Conservation (phyloP, 2,113 vertebrate genomes). For the Aviceda subcristata region DNA sequence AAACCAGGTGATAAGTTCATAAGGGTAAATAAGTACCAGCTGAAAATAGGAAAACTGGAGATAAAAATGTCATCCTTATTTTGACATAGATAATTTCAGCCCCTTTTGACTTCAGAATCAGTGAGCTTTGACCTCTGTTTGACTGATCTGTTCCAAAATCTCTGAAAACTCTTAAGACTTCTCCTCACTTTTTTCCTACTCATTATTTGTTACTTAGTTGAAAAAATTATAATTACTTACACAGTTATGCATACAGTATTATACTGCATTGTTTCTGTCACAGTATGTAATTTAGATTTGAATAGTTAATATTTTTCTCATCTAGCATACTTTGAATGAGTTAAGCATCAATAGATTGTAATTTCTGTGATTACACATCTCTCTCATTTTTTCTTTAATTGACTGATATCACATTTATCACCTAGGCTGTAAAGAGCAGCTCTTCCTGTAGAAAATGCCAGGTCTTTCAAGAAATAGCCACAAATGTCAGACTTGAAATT, state of each 20-base stretch:
- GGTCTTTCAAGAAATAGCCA: neutral
- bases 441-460: slow-evolving; percentile 21
- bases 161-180: neutral
- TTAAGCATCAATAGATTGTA: neutral
- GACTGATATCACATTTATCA: neutral
- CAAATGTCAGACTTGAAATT: slow-evolving; percentile 35
- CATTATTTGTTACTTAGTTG: neutral
- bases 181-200: neutral
- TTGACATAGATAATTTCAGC: neutral
- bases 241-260: neutral
- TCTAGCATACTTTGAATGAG: neutral
- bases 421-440: neutral
- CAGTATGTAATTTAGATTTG: neutral
- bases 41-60: neutral
- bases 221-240: neutral
- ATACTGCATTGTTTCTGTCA: neutral
- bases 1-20: neutral
- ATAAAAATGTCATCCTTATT: neutral
- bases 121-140: neutral
- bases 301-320: neutral
- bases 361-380: neutral
- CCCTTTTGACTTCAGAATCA: neutral
- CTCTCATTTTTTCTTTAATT: neutral
- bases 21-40: neutral
- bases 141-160: neutral